Percentiles rank a stretch among this genome's conserved stretches.
phyloP scores from a whole-genome alignment of 37 sponge, comb jelly and placozoan genomes.

The Dysidea cf. avara region DNA sequence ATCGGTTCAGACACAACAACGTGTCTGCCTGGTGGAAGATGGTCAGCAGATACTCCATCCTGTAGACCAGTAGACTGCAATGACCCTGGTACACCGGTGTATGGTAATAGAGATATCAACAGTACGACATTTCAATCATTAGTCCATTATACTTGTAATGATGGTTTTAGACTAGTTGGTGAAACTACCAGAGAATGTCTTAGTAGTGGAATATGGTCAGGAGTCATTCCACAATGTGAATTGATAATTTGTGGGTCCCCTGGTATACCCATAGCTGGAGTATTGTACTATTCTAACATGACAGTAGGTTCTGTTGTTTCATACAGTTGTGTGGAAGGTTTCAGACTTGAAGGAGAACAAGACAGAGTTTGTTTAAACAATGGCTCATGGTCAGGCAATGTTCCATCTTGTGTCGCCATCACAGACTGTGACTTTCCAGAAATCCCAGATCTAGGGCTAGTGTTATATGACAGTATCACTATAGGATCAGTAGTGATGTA shows the following conservation, averaged over 20 bases:
- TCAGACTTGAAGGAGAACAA: conserved; percentile 15
- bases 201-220: conserved; percentile 48
- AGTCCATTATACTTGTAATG: conserved; percentile 48
- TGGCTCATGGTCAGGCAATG: conserved; percentile 11
- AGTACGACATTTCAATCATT: conserved; percentile 21
- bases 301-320: background rate
- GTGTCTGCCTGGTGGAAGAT: conserved; percentile 1
- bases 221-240: conserved; percentile 30
- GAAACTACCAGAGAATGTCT: conserved; percentile 20
- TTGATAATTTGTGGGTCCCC: too few relatives aligned
- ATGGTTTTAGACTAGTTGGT: conserved; percentile 39
- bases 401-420: background rate
- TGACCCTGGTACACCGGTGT: conserved; percentile 26
- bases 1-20: background rate
- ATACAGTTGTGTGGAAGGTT: conserved; percentile 48
- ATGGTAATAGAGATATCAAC: conserved; percentile 23
- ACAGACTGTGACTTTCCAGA: conserved; percentile 24
- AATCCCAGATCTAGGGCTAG: background rate
- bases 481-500: conserved; percentile 26
- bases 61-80: conserved; percentile 42
- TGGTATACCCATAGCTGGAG: too few relatives aligned
- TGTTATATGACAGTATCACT: background rate
- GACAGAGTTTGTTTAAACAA: conserved; percentile 9
- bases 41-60: conserved; percentile 10
- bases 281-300: background rate